Evolutionary conservation across 30 jellyfish, hydroid and myxozoan genomes (phyloP).

Genomic region (Turritopsis rubra): DNA sequence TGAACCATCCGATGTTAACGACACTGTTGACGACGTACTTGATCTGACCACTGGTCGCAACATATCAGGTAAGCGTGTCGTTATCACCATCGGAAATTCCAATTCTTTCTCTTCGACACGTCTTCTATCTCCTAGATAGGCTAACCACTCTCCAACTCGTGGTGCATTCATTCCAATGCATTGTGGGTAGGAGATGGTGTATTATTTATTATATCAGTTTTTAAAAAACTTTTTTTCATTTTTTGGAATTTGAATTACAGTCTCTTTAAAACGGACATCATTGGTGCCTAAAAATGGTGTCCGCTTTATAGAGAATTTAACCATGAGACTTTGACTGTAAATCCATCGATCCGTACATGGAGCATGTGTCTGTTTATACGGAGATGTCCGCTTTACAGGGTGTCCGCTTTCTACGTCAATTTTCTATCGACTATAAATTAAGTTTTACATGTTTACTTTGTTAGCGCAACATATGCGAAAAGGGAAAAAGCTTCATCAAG

Average conservation of each 20-base stretch:
- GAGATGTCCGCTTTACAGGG: too few relatives aligned
- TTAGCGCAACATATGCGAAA: constrained; percentile 24
- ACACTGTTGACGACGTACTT: constrained; percentile 14
- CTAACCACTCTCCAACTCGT: too few relatives aligned
- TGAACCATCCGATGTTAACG: constrained; percentile 3
- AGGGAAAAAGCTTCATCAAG: constrained; percentile 21
- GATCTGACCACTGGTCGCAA: constrained; percentile 18
- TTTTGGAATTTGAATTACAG: too few relatives aligned
- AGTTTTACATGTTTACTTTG: background rate
- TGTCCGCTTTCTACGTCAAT: background rate
- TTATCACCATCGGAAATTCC: background rate
- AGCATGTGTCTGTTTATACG: too few relatives aligned
- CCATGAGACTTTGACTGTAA: too few relatives aligned
- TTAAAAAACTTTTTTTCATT: too few relatives aligned
- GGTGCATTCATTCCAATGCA: too few relatives aligned
- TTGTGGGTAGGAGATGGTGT: too few relatives aligned
- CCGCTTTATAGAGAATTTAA: too few relatives aligned
- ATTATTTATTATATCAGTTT: too few relatives aligned
- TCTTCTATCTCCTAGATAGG: background rate
- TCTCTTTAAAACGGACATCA: background rate
- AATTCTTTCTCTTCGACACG: background rate
- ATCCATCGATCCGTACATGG: too few relatives aligned
- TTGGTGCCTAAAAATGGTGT: too few relatives aligned
- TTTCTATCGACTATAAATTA: background rate
- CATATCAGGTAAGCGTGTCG: constrained; percentile 17